These are phyloP conservation scores for Caerostris extrusa DNA, from an alignment of 1,140 invertebrate genomes.

Conservation along the genomic window DNA sequence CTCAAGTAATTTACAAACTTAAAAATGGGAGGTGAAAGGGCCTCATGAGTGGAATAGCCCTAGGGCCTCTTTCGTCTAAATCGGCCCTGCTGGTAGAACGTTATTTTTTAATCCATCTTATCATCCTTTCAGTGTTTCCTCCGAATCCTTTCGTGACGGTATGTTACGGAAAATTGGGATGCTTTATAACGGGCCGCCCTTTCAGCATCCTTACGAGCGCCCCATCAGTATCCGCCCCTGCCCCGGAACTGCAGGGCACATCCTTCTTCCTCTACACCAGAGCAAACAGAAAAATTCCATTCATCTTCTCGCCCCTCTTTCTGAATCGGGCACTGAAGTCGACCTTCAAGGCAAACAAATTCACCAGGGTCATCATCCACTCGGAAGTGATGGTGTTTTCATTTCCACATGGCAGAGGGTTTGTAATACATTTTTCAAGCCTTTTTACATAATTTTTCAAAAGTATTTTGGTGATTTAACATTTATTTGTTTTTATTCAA, in stretches of 20 bases:
- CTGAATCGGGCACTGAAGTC: slow-evolving; percentile 81
- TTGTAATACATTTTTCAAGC: background rate
- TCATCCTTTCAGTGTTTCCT: background rate
- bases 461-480: too few relatives aligned
- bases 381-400: slow-evolving; percentile 82
- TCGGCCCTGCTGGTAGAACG: too few relatives aligned
- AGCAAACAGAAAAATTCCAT: slow-evolving; percentile 80
- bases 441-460: too few relatives aligned
- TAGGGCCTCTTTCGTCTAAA: too few relatives aligned
- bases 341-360: slow-evolving; percentile 82
- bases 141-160: slow-evolving; percentile 1
- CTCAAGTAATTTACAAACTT: too few relatives aligned
- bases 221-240: slow-evolving; percentile 89
- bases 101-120: too few relatives aligned
- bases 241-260: slow-evolving; percentile 84
- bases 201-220: slow-evolving; percentile 86
- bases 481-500: too few relatives aligned
- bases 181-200: slow-evolving; percentile 90
- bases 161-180: slow-evolving; percentile 91
- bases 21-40: too few relatives aligned
- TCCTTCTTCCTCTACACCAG: slow-evolving; percentile 83
- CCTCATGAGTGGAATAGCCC: too few relatives aligned
- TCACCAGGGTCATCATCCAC: slow-evolving; percentile 89
- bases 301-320: background rate
- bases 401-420: slow-evolving; percentile 62